phyloP scores from a whole-genome alignment of 2,888 invertebrate genomes.

The Xestia rhomboidea region DNA sequence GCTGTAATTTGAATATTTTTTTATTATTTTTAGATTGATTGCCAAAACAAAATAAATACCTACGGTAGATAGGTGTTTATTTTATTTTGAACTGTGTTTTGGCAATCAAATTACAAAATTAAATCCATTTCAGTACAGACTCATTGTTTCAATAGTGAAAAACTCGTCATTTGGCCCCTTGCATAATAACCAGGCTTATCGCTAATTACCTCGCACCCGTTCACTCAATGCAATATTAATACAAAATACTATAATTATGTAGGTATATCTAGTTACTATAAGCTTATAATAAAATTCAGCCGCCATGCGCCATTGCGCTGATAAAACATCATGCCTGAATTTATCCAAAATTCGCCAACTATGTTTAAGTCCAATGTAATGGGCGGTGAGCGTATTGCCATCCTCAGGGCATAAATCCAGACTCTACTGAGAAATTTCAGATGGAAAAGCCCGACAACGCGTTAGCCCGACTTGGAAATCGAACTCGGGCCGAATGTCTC shows the following conservation, averaged over 20 bases:
- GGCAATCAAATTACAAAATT: conserved; percentile 4
- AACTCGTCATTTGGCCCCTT: conserved; percentile 62
- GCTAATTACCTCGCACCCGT: conserved; percentile 60
- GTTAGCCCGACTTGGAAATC: neutral
- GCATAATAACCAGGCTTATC: conserved; percentile 72
- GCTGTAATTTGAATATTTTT: neutral
- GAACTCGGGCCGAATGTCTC: neutral
- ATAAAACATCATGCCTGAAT: too few relatives aligned
- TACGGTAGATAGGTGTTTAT: neutral
- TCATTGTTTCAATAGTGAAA: conserved; percentile 62
- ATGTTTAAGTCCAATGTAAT: neutral
- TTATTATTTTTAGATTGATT: neutral
- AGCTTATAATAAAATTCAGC: neutral
- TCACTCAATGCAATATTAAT: conserved; percentile 14
- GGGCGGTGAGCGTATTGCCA: neutral
- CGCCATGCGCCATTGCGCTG: neutral
- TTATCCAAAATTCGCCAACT: neutral
- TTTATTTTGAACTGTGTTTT: neutral
- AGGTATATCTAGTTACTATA: neutral
- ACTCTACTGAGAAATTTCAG: neutral
- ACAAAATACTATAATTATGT: neutral
- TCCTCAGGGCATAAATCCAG: neutral
- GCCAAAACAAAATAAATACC: too few relatives aligned
- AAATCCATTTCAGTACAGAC: conserved; percentile 25
- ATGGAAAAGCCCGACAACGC: neutral